These are phyloP conservation scores for Cyprinella venusta DNA, from an alignment of 2,797 vertebrate genomes.

Conservation along the genomic window DNA sequence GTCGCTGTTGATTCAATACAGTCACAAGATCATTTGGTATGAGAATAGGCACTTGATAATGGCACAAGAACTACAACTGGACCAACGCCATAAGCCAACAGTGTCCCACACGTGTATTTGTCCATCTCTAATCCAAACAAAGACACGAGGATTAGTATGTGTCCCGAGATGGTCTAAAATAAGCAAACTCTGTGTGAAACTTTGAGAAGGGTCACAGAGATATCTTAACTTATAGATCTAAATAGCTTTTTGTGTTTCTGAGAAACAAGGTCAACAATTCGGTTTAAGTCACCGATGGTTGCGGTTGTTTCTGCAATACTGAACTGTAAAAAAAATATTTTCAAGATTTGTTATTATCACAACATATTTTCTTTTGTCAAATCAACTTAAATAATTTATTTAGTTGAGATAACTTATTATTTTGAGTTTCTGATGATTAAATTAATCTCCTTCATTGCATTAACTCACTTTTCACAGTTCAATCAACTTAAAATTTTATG, in stretches of 20 bases:
- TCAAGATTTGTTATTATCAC: too few species aligned
- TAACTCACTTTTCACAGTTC: too few species aligned
- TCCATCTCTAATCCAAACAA: neutral
- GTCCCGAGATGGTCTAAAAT: conserved; percentile 16
- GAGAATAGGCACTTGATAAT: conserved; percentile 28
- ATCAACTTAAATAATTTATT: too few species aligned
- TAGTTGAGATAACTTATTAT: too few species aligned
- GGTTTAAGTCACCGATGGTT: conserved; percentile 54
- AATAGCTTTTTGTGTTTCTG: neutral
- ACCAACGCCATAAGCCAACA: neutral
- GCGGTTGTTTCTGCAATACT: conserved; percentile 46
- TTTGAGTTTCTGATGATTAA: too few species aligned
- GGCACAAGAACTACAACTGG: conserved; percentile 5
- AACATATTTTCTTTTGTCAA: too few species aligned
- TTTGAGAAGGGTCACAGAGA: too few species aligned
- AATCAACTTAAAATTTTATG: too few species aligned
- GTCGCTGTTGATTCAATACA: conserved; percentile 42
- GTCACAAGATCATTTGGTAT: conserved; percentile 47
- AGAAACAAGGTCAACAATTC: conserved; percentile 21
- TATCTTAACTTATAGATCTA: neutral
- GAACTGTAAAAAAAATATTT: too few species aligned
- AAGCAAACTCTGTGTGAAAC: neutral
- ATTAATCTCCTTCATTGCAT: too few species aligned
- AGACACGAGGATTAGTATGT: neutral
- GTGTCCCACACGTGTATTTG: neutral